A percentile compares a stretch with the other conserved stretches of the same genome.
These are phyloP conservation scores for Alviniconcha marisindica DNA, from an alignment of 1,140 invertebrate species.

Conservation along the genomic window DNA sequence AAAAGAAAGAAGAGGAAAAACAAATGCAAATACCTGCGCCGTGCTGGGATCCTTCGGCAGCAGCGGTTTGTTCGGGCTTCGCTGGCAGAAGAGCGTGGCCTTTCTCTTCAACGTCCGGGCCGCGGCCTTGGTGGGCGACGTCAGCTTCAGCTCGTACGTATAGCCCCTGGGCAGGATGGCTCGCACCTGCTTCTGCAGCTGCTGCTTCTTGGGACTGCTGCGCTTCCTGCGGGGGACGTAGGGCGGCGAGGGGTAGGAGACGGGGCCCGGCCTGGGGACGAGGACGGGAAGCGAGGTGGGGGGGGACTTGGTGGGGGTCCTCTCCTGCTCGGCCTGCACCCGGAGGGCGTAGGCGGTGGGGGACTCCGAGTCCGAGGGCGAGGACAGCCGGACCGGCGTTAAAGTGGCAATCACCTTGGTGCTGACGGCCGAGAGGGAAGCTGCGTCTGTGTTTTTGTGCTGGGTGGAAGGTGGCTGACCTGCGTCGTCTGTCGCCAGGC, in stretches of 20 bases:
- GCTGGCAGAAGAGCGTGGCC: constrained; percentile 46
- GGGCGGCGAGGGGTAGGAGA: constrained; percentile 19
- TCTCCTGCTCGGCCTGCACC: constrained; percentile 48
- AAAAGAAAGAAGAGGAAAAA: too few species aligned
- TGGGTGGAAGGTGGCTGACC: too few species aligned
- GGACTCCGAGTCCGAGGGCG: not conserved
- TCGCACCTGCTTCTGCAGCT: constrained; percentile 60
- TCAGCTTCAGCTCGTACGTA: constrained; percentile 55
- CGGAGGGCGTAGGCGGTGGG: not conserved
- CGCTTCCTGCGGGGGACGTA: constrained; percentile 33
- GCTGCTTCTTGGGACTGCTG: constrained; percentile 60
- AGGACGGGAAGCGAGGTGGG: constrained; percentile 16
- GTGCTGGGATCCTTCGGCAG: not conserved
- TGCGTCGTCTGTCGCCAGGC: too few species aligned
- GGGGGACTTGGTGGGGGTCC: constrained; percentile 53
- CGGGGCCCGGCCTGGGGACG: constrained; percentile 47
- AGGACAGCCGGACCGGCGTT: constrained; percentile 13
- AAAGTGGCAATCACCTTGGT: constrained; percentile 21
- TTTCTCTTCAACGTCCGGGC: constrained; percentile 55
- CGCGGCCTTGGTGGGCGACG: constrained; percentile 67
- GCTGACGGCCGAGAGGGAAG: not conserved
- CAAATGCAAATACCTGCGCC: too few species aligned
- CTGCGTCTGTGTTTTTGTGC: not conserved
- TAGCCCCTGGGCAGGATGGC: constrained; percentile 68
- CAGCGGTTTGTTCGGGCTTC: constrained; percentile 42